Percentiles rank a stretch among this genome's conserved stretches.
Evolutionary conservation across 2,797 vertebrate genomes (phyloP).

Genomic region (Cyclura pinguis): DNA sequence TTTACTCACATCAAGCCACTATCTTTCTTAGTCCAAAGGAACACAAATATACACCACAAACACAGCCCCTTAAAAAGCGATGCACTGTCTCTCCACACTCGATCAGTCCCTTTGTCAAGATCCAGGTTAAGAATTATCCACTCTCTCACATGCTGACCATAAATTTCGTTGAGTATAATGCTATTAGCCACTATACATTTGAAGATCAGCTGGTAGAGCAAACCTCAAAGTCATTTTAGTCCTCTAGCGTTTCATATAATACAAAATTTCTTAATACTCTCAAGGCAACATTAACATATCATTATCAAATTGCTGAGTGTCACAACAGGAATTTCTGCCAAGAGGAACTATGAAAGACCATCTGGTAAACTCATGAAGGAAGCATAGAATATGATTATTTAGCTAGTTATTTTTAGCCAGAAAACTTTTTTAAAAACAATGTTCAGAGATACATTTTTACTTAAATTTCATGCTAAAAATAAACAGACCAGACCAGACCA

Average conservation of each 20-base stretch:
- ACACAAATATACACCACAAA: background rate
- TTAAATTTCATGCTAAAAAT: constrained; percentile 15
- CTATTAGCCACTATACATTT: background rate
- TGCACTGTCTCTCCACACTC: no score
- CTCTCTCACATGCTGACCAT: background rate
- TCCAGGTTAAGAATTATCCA: background rate
- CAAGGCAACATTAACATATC: background rate
- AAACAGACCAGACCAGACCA: background rate
- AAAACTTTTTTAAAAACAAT: background rate
- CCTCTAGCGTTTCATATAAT: background rate
- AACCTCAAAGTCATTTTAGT: background rate
- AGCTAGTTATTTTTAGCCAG: constrained; percentile 17
- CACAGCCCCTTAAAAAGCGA: background rate
- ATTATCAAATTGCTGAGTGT: constrained; percentile 17
- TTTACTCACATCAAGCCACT: background rate
- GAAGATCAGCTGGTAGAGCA: background rate
- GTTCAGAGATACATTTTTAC: background rate
- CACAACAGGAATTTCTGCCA: background rate
- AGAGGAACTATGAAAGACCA: constrained; percentile 25
- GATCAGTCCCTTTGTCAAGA: background rate
- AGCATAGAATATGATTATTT: background rate
- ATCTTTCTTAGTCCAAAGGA: background rate
- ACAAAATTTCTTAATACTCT: background rate
- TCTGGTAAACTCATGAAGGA: constrained; percentile 26
- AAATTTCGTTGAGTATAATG: background rate